Base-by-base conservation (phyloP, 2,113 vertebrate genomes). In the Triplophysa dalaica region DNA sequence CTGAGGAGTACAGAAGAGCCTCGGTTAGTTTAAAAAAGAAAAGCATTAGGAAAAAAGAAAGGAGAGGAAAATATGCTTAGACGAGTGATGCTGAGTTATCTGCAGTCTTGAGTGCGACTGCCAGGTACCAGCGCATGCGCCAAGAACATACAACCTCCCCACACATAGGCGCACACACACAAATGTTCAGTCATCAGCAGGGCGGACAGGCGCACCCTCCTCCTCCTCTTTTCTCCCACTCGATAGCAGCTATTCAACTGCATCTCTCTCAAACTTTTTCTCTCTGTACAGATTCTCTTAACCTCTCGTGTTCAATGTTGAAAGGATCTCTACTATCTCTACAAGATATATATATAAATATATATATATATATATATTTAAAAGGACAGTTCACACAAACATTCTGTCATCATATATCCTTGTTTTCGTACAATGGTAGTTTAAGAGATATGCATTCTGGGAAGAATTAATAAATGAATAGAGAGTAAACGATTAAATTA, bases 151-250 rank as follows among this genome's bases (percentile, higher is more conserved):
- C 58, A 78, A 22, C 74, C 56, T 38, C 60, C 76, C 48, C 10
- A 82, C 29, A 63, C 48, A 52, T 56, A 63, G 26, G 68, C 79
- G 67, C 79, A 67, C 79, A 26, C 80, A 79, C 80, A 81, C 79
- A 26, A 56, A 66, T 56, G 38, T 60, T 60, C 41, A 45, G 65
- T 67, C 79, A 58, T 73, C 38, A 84, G 66, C 77, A 64, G 79
- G 80, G 83, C 83, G 70, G 83, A 84, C 80, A 79, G 83, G 70
- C 60, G 69, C 76, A 79, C 83, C 77, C 80, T 80, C 80, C 74
- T 73, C 80, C 52, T 73, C 81, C 75, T 38, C 29, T 78, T 86
- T 65, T 77, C 83, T 80, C 82, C 82, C 77, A 80, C 74, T 77
- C 68, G 21, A 83, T 82, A 83, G 74, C 80, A 77, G 67, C 79